Conservation (phyloP, 2,797 vertebrate species). For the Paguma larvata region DNA sequence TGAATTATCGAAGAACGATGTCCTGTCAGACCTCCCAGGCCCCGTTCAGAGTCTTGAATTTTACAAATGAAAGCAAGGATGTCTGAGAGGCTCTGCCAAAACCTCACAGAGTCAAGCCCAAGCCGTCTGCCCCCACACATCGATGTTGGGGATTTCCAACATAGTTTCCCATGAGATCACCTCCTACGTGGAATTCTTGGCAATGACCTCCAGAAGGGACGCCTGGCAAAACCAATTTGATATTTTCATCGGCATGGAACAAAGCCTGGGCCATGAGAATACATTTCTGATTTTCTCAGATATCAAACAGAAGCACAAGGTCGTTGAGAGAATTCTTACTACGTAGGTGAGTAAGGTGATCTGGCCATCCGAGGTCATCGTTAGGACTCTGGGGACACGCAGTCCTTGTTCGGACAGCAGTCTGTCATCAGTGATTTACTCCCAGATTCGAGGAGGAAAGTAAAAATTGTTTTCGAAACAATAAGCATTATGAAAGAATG, state of each 20-base stretch:
- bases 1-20: background rate
- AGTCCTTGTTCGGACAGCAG: background rate
- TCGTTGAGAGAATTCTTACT: background rate
- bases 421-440: background rate
- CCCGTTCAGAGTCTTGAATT: slow-evolving; percentile 12
- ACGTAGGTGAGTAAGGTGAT: background rate
- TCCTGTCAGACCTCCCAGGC: background rate
- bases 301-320: background rate
- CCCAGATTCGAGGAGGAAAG: background rate
- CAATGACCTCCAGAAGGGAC: background rate
- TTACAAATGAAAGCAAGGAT: slow-evolving; percentile 5
- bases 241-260: background rate
- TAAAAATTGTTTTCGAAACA: background rate
- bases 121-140: background rate
- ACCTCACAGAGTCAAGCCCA: background rate
- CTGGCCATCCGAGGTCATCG: background rate
- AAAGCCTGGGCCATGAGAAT: background rate
- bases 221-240: background rate
- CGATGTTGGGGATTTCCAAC: background rate
- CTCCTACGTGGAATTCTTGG: background rate
- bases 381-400: background rate
- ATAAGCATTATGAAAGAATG: background rate
- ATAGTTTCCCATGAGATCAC: background rate
- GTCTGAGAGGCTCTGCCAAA: background rate
- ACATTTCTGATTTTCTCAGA: slow-evolving; percentile 49